These are phyloP conservation scores for Zaprionus lachaisei DNA, from an alignment of 1,140 invertebrate species.

Conservation along the genomic window DNA sequence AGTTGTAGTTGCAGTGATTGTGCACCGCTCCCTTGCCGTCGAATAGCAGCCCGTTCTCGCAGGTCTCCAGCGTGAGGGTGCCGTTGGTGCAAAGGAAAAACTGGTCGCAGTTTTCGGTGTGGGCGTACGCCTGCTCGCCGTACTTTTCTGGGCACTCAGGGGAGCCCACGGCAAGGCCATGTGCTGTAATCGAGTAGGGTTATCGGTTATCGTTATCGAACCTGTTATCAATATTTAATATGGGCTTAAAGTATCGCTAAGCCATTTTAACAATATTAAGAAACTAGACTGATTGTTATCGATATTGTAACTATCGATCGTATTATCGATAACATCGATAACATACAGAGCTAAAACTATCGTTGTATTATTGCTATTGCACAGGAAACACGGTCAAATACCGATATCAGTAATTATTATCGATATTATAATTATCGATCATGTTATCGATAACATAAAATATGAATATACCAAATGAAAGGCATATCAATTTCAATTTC, in stretches of 20 bases:
- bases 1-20: slow-evolving; percentile 97
- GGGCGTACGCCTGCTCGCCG: slow-evolving; percentile 91
- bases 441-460: neutral
- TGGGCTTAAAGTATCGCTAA: neutral
- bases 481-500: neutral
- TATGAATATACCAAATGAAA: neutral
- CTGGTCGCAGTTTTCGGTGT: slow-evolving; percentile 93
- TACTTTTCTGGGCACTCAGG: slow-evolving; percentile 88
- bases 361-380: too few relatives aligned
- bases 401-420: slow-evolving; percentile 8
- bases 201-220: neutral
- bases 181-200: slow-evolving; percentile 46
- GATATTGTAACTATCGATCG: too few relatives aligned
- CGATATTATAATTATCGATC: neutral
- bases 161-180: slow-evolving; percentile 69
- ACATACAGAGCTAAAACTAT: too few relatives aligned
- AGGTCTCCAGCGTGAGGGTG: slow-evolving; percentile 94
- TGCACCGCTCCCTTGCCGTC: slow-evolving; percentile 94
- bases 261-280: too few relatives aligned
- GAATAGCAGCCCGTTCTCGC: slow-evolving; percentile 96
- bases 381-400: too few relatives aligned
- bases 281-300: too few relatives aligned
- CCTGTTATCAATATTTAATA: neutral
- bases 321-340: too few relatives aligned
- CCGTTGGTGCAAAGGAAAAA: slow-evolving; percentile 97